Percentiles rank a stretch among this genome's conserved stretches.
Evolutionary conservation across 1,140 invertebrate species (phyloP).

Genomic region (Archegozetes longisetosus): DNA sequence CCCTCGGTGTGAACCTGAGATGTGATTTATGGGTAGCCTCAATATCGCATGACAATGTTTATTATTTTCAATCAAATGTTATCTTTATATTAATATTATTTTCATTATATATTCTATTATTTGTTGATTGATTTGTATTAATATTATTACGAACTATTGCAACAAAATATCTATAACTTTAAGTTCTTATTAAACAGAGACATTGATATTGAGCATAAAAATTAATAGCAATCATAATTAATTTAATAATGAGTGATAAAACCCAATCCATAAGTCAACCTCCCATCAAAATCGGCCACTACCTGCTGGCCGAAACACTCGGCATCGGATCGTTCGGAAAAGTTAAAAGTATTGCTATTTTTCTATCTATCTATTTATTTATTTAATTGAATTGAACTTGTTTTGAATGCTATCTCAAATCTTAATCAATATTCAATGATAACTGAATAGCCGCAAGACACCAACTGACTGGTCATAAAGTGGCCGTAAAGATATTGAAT

Average conservation of each 20-base stretch:
- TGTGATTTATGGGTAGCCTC: too few species aligned
- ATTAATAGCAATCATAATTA: too few species aligned
- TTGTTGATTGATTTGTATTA: too few species aligned
- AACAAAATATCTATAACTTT: too few species aligned
- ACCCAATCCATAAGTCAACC: conserved; percentile 34
- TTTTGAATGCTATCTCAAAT: background rate
- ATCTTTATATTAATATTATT: too few species aligned
- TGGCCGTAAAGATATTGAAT: conserved; percentile 97
- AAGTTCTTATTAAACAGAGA: too few species aligned
- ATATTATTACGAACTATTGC: too few species aligned
- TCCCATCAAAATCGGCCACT: conserved; percentile 82
- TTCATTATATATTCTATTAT: too few species aligned
- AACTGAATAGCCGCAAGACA: conserved; percentile 73
- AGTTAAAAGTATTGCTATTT: conserved; percentile 57
- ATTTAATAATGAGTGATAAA: background rate
- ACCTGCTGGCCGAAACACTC: conserved; percentile 70
- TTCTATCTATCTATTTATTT: background rate
- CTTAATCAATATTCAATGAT: background rate
- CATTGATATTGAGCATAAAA: too few species aligned
- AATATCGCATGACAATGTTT: too few species aligned
- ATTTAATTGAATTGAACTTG: background rate
- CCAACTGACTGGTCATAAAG: conserved; percentile 91
- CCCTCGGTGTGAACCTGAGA: too few species aligned
- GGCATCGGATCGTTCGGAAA: conserved; percentile 88
- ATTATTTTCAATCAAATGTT: too few species aligned